These are phyloP conservation scores for Drosophila nigricruria DNA, from an alignment of 2,888 invertebrate species.

Conservation along the genomic window DNA sequence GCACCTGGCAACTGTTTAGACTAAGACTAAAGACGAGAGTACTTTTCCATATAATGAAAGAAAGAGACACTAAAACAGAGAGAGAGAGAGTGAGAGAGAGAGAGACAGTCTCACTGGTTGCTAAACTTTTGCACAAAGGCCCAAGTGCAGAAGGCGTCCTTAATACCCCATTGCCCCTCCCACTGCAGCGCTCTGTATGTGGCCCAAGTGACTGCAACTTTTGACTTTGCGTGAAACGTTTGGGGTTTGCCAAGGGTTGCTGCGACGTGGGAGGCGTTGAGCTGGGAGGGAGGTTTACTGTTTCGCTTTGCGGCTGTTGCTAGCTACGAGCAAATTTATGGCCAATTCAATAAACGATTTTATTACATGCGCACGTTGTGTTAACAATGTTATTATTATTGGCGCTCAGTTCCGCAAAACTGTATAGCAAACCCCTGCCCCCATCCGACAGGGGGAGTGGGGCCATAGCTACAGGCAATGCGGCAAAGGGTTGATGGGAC, in stretches of 20 bases:
- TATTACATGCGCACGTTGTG: conserved; percentile 82
- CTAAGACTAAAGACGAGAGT: neutral
- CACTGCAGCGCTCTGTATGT: conserved; percentile 7
- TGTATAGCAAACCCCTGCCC: conserved; percentile 28
- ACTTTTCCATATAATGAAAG: neutral
- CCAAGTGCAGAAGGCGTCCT: conserved; percentile 26
- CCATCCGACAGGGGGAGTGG: neutral
- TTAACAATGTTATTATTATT: conserved; percentile 82
- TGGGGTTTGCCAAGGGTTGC: conserved; percentile 12
- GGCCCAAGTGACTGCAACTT: conserved; percentile 68
- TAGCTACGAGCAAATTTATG: conserved; percentile 78
- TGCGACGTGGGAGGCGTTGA: no score
- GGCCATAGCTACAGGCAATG: conserved; percentile 53
- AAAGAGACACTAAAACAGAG: neutral
- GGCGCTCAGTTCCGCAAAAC: conserved; percentile 57
- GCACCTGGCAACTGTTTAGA: conserved; percentile 20
- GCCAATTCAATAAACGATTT: conserved; percentile 84
- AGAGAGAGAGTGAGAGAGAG: neutral
- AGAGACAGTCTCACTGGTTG: conserved; percentile 14
- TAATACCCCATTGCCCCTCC: neutral
- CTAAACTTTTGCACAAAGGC: conserved; percentile 69
- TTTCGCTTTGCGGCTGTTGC: conserved; percentile 68
- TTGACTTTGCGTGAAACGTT: conserved; percentile 64
- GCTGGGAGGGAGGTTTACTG: neutral
- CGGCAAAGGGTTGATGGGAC: conserved; percentile 47